These are phyloP conservation scores for Polyodon spathula DNA, from an alignment of 2,113 vertebrate species.

Conservation along the genomic window DNA sequence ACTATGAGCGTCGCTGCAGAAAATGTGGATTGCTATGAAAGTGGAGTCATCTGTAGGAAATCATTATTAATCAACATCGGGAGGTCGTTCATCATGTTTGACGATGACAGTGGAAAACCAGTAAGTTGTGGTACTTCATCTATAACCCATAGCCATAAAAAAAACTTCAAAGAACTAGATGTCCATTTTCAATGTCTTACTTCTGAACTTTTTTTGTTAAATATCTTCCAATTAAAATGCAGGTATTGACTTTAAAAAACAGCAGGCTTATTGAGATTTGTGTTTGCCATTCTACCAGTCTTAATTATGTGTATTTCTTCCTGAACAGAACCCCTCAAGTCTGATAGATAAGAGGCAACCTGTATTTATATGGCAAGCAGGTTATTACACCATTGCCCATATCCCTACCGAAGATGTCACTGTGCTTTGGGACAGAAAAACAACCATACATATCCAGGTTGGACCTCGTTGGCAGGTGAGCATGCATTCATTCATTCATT, in stretches of 20 bases:
- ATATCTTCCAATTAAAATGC: too few relatives aligned
- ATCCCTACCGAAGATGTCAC: slow-evolving; percentile 74
- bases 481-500: not conserved
- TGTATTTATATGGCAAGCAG: slow-evolving; percentile 74
- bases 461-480: slow-evolving; percentile 87
- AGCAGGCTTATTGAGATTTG: too few relatives aligned
- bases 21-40: slow-evolving; percentile 82
- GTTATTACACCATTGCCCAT: slow-evolving; percentile 79
- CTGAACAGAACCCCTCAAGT: slow-evolving; percentile 69
- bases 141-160: not conserved
- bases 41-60: slow-evolving; percentile 81
- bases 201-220: too few relatives aligned
- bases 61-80: slow-evolving; percentile 68
- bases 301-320: not conserved
- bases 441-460: slow-evolving; percentile 80
- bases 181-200: too few relatives aligned
- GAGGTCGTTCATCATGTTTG: slow-evolving; percentile 68
- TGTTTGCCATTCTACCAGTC: too few relatives aligned
- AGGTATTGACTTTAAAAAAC: too few relatives aligned
- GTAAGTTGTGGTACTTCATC: slow-evolving; percentile 59
- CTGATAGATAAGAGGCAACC: slow-evolving; percentile 61
- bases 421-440: slow-evolving; percentile 88
- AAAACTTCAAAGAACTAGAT: too few relatives aligned
- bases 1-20: slow-evolving; percentile 68
- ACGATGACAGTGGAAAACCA: slow-evolving; percentile 74